A percentile compares a stretch with the other conserved stretches of the same genome.
phyloP scores from a whole-genome alignment of 2,888 invertebrate species.

The Pseudococcus jackbeardsleyi region DNA sequence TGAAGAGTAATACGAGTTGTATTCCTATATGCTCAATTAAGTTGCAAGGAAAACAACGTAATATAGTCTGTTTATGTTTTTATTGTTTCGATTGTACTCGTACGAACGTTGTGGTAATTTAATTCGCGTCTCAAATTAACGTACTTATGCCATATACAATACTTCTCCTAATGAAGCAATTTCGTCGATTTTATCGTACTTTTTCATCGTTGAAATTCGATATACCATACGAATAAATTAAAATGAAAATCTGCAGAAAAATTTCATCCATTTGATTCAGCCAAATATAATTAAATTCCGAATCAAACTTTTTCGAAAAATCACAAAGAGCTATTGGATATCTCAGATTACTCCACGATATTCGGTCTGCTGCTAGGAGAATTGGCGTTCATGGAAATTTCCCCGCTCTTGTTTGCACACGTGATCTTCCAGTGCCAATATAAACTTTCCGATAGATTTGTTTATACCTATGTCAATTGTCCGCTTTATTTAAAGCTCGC shows the following conservation, averaged over 20 bases:
- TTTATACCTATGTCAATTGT: conserved; percentile 18
- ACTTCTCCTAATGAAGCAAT: background rate
- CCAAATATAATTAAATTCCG: too few species aligned
- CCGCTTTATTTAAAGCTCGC: conserved; percentile 31
- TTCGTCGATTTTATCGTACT: background rate
- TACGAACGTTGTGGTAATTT: background rate
- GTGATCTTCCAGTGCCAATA: background rate
- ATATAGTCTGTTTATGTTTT: background rate
- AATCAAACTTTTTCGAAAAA: too few species aligned
- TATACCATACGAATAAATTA: too few species aligned
- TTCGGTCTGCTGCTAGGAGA: background rate
- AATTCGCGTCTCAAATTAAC: background rate
- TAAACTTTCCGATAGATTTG: conserved; percentile 19
- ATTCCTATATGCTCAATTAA: conserved; percentile 9
- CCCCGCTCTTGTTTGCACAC: background rate
- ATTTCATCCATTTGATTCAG: too few species aligned
- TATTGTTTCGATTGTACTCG: background rate
- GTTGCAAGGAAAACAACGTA: conserved; percentile 1
- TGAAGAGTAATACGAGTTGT: background rate
- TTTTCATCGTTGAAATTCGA: too few species aligned
- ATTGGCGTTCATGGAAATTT: background rate
- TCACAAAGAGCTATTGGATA: too few species aligned
- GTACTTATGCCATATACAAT: background rate
- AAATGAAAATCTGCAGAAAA: too few species aligned
- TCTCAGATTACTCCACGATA: too few species aligned